Percentiles rank a stretch among this genome's conserved stretches.
phyloP scores from a whole-genome alignment of 2,797 vertebrate species.

The Rhodeus uyekii region DNA sequence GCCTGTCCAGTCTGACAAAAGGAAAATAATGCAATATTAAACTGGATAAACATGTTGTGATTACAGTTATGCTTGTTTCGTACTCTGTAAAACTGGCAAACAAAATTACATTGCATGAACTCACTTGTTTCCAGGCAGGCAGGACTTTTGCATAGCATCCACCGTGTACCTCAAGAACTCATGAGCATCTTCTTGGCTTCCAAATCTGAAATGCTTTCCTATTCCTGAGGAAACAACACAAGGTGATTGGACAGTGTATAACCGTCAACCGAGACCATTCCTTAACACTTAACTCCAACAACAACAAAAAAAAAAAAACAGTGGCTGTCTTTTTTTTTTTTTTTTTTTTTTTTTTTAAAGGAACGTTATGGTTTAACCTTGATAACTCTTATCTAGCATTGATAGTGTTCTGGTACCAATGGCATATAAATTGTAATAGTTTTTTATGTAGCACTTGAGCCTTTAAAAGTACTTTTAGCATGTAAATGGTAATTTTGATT shows the following conservation, averaged over 20 bases:
- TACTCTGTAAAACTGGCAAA: background rate
- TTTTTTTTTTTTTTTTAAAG: background rate
- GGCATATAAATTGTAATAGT: background rate
- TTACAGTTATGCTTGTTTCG: background rate
- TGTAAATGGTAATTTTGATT: background rate
- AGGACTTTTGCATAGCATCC: slow-evolving; percentile 98
- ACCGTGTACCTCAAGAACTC: slow-evolving; percentile 96
- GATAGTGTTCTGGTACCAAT: background rate
- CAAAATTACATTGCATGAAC: slow-evolving; percentile 55
- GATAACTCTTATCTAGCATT: background rate
- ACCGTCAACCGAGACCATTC: background rate
- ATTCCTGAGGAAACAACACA: slow-evolving; percentile 79
- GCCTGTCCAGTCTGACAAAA: slow-evolving; percentile 88
- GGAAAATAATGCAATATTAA: background rate
- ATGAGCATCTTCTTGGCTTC: slow-evolving; percentile 97
- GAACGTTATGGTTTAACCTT: background rate
- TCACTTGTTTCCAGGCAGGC: slow-evolving; percentile 92
- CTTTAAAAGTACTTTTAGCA: background rate
- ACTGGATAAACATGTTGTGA: background rate
- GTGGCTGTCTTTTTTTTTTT: background rate
- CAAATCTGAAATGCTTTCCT: slow-evolving; percentile 94
- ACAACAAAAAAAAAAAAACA: background rate
- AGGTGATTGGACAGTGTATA: background rate
- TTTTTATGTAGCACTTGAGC: background rate
- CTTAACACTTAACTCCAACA: background rate